phyloP scores from a whole-genome alignment of 2,888 invertebrate genomes.

The Hyposoter didymator region DNA sequence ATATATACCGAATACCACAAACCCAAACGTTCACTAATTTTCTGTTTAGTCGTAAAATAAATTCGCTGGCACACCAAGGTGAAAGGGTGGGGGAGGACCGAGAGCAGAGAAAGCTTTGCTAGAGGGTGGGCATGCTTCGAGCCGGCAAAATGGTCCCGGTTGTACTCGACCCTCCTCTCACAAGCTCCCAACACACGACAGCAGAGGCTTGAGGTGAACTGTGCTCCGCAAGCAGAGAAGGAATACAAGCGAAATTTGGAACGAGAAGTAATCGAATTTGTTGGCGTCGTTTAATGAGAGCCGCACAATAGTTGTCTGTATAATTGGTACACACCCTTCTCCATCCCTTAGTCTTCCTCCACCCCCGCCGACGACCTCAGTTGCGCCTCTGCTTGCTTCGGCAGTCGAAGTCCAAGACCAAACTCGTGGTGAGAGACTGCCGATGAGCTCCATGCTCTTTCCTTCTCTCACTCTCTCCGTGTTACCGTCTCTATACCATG shows the following conservation, averaged over 20 bases:
- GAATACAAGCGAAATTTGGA: slow-evolving; percentile 80
- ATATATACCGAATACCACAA: slow-evolving; percentile 77
- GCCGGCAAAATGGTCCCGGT: slow-evolving; percentile 79
- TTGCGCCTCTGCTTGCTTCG: slow-evolving; percentile 49
- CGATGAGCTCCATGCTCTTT: slow-evolving; percentile 52
- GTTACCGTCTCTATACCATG: slow-evolving; percentile 69
- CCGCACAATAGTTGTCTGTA: slow-evolving; percentile 82
- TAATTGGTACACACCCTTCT: slow-evolving; percentile 81
- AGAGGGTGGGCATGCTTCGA: slow-evolving; percentile 70
- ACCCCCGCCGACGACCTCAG: slow-evolving; percentile 65
- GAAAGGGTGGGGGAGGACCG: slow-evolving; percentile 9
- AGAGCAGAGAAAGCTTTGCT: slow-evolving; percentile 42
- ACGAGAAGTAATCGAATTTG: slow-evolving; percentile 84
- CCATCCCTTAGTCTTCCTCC: slow-evolving; percentile 56
- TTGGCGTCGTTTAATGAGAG: slow-evolving; percentile 84
- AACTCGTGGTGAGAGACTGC: slow-evolving; percentile 67
- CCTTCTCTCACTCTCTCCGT: not conserved
- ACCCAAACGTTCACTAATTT: slow-evolving; percentile 83
- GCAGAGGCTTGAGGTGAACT: slow-evolving; percentile 47
- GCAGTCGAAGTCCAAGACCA: slow-evolving; percentile 66
- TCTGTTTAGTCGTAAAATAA: slow-evolving; percentile 84
- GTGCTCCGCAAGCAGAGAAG: slow-evolving; percentile 54
- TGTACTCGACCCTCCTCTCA: slow-evolving; percentile 69
- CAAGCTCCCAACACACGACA: slow-evolving; percentile 51
- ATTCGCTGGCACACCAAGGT: slow-evolving; percentile 73